Evolutionary conservation across 2,797 vertebrate species (phyloP).

Genomic region (Gorsachius magnificus): DNA sequence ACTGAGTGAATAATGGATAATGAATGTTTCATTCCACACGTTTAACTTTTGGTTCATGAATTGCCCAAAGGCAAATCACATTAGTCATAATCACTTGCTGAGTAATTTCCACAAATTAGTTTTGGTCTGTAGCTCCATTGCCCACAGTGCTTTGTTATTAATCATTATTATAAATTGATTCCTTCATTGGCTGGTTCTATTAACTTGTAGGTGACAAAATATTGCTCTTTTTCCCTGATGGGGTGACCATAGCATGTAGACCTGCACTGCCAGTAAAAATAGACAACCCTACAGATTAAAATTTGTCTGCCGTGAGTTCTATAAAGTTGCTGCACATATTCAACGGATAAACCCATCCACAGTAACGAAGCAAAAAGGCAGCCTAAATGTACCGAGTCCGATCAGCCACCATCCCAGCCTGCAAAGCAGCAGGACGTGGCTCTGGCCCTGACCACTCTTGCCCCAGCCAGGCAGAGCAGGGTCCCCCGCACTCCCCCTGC

Average conservation of each 20-base stretch:
- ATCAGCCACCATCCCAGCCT: background rate
- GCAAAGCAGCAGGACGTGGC: background rate
- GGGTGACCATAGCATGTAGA: background rate
- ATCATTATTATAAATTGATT: constrained; percentile 53
- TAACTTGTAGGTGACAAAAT: constrained; percentile 15
- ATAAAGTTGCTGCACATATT: background rate
- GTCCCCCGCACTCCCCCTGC: fast-evolving
- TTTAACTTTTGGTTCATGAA: constrained; percentile 41
- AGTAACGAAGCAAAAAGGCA: background rate
- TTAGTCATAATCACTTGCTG: constrained; percentile 65
- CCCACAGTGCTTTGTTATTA: constrained; percentile 37
- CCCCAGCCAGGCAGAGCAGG: background rate
- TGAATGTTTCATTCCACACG: constrained; percentile 36
- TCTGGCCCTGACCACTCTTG: background rate
- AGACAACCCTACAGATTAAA: background rate
- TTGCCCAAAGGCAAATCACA: constrained; percentile 47
- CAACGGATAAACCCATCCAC: background rate
- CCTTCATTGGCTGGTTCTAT: background rate
- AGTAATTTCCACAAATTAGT: constrained; percentile 64
- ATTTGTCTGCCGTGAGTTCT: background rate
- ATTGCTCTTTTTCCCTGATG: background rate
- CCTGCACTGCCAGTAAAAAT: background rate
- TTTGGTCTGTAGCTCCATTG: constrained; percentile 35
- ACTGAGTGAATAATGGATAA: constrained; percentile 17
- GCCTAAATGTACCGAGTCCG: background rate